Percentiles rank a stretch among this genome's conserved stretches.
These are phyloP conservation scores for Epinephelus awoara DNA, from an alignment of 2,797 vertebrate species.

Conservation along the genomic window DNA sequence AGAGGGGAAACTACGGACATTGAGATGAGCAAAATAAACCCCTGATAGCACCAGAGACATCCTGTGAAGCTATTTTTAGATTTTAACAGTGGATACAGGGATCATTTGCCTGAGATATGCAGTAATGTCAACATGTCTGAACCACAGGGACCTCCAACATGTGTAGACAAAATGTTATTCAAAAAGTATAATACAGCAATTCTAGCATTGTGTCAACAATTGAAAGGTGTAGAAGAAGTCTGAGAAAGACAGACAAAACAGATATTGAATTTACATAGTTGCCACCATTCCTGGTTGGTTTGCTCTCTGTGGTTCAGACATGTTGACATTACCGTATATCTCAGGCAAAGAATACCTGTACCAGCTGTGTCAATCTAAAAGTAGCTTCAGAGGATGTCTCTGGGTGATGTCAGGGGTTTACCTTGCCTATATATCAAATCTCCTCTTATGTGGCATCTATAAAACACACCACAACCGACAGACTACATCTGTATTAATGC, in stretches of 20 bases:
- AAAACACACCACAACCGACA: not conserved
- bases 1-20: not conserved
- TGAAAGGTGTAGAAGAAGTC: not conserved
- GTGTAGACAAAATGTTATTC: not conserved
- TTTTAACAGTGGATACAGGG: not conserved
- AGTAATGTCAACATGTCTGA: not conserved
- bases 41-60: not conserved
- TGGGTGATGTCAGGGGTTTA: not conserved
- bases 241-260: not conserved
- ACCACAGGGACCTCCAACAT: not conserved
- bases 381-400: not conserved
- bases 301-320: not conserved
- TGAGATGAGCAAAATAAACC: not conserved
- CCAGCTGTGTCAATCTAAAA: not conserved
- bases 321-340: not conserved
- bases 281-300: not conserved
- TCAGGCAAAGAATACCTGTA: not conserved
- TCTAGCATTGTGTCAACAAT: not conserved
- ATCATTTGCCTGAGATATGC: not conserved
- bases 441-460: not conserved
- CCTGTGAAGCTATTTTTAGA: not conserved
- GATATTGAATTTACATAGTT: not conserved
- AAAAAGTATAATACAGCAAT: not conserved
- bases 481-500: too few relatives aligned
- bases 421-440: not conserved